Percentiles rank a stretch among this genome's conserved stretches.
Evolutionary conservation across 2,888 invertebrate genomes (phyloP).

Genomic region (Stenichneumon culpator): DNA sequence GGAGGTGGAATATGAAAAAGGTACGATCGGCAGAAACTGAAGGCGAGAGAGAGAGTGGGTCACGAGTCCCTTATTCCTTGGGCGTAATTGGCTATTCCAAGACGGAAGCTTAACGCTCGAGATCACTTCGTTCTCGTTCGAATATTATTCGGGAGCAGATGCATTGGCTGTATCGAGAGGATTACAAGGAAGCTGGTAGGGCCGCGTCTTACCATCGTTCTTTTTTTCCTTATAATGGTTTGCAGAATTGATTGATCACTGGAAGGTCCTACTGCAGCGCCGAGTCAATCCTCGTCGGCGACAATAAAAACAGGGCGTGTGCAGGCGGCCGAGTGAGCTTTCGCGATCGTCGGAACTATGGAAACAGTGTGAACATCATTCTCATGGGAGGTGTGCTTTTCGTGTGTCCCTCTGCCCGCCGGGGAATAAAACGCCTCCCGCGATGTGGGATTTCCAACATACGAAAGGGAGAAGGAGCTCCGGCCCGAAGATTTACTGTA

Average conservation of each 20-base stretch:
- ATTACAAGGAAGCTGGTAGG: neutral
- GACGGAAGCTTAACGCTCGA: slow-evolving; percentile 65
- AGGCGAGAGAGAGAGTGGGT: slow-evolving; percentile 33
- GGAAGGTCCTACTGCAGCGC: slow-evolving; percentile 7
- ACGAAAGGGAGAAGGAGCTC: slow-evolving; percentile 25
- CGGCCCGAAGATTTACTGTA: slow-evolving; percentile 65
- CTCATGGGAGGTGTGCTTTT: slow-evolving; percentile 58
- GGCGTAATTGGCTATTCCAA: slow-evolving; percentile 66
- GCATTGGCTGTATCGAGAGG: slow-evolving; percentile 30
- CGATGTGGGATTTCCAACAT: neutral
- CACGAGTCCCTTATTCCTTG: slow-evolving; percentile 61
- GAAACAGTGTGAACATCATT: slow-evolving; percentile 69
- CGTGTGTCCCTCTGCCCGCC: slow-evolving; percentile 32
- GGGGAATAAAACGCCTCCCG: slow-evolving; percentile 16
- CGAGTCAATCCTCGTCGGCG: neutral
- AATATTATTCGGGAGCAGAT: slow-evolving; percentile 40
- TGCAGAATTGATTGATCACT: slow-evolving; percentile 27
- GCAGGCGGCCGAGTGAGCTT: neutral
- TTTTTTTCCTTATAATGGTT: slow-evolving; percentile 1
- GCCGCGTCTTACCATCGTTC: neutral
- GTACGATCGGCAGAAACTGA: slow-evolving; percentile 30
- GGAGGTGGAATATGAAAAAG: neutral
- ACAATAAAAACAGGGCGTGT: neutral
- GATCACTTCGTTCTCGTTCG: slow-evolving; percentile 52
- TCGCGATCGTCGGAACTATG: slow-evolving; percentile 36